Evolutionary conservation across 2,888 invertebrate species (phyloP).

Genomic region (Spatulosminthurus flaviceps): DNA sequence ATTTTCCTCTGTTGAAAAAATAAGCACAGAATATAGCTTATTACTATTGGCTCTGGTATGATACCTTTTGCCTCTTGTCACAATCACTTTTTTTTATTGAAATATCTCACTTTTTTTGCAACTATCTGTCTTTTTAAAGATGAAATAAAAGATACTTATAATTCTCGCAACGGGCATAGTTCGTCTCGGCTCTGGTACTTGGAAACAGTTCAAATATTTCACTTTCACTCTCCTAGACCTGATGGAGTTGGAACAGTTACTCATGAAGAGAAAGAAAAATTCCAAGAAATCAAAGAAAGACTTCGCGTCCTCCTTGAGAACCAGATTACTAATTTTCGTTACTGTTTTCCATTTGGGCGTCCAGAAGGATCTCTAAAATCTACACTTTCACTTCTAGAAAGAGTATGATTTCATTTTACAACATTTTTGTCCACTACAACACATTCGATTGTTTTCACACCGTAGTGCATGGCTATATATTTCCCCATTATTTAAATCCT

Average conservation of each 20-base stretch:
- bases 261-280: constrained; percentile 96
- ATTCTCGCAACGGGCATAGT: constrained; percentile 46
- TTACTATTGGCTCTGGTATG: neutral
- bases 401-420: constrained; percentile 69
- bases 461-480: neutral
- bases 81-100: neutral
- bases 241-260: constrained; percentile 99
- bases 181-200: constrained; percentile 19
- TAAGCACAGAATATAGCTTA: constrained; percentile 23
- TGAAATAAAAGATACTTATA: neutral
- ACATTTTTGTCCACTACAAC: too few relatives aligned
- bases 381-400: constrained; percentile 92
- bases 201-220: constrained; percentile 29
- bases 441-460: neutral
- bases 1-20: neutral
- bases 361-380: constrained; percentile 98
- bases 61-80: constrained; percentile 2
- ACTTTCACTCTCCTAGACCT: constrained; percentile 73
- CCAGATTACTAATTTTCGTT: constrained; percentile 99
- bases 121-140: neutral
- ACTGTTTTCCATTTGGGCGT: constrained; percentile 97
- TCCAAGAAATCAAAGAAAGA: constrained; percentile 96
- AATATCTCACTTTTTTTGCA: neutral
- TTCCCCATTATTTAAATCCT: neutral
- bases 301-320: constrained; percentile 91